Evolutionary conservation across 2,888 invertebrate species (phyloP).

Genomic region (Polydesmus complanatus): DNA sequence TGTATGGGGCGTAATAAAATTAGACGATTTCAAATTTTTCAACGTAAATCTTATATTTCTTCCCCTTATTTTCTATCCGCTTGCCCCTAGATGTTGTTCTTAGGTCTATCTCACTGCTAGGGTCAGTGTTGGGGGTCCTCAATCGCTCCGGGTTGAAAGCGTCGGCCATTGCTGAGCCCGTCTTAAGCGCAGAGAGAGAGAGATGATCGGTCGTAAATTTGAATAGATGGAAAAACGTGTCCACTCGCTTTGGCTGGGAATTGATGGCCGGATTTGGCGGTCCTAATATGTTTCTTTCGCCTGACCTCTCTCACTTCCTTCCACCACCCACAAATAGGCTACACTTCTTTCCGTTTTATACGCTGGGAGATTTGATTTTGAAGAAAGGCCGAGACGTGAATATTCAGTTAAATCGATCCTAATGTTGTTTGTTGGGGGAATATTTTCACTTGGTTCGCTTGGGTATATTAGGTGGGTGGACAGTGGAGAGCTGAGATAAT

Average conservation of each 20-base stretch:
- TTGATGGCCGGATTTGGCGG: background rate
- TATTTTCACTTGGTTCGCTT: too few relatives aligned
- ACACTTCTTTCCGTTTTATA: background rate
- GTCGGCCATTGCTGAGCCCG: too few relatives aligned
- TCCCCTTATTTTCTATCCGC: background rate
- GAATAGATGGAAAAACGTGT: conserved; percentile 14
- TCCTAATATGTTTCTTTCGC: background rate
- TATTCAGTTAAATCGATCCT: background rate
- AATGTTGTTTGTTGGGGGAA: too few relatives aligned
- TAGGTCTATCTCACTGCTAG: too few relatives aligned
- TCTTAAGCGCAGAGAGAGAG: too few relatives aligned
- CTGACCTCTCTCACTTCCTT: background rate
- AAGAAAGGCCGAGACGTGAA: background rate
- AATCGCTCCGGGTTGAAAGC: too few relatives aligned
- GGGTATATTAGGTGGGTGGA: too few relatives aligned
- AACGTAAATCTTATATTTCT: conserved; percentile 7
- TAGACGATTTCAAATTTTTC: conserved; percentile 13
- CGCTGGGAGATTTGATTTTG: background rate
- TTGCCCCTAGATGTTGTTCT: too few relatives aligned
- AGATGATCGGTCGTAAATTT: conserved; percentile 15
- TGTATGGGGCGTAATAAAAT: conserved; percentile 14
- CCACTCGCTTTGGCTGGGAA: too few relatives aligned
- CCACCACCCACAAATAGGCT: background rate
- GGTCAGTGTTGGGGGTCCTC: too few relatives aligned
- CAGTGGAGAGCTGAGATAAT: background rate